phyloP scores from a whole-genome alignment of 2,888 invertebrate species.

The Drosophila mayaguana region DNA sequence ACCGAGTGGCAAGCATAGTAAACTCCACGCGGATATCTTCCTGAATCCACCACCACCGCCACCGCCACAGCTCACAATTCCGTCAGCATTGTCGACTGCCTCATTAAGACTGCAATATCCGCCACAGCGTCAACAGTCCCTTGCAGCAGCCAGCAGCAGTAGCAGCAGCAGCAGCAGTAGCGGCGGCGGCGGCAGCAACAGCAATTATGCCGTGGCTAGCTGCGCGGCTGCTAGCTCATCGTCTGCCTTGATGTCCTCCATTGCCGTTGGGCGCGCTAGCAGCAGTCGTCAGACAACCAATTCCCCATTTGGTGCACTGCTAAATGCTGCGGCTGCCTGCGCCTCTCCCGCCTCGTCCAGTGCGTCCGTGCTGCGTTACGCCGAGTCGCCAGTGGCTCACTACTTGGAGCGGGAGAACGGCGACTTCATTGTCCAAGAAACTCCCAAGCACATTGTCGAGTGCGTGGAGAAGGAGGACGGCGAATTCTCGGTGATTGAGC shows the following conservation, averaged over 20 bases:
- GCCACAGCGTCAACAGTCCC: conserved; percentile 46
- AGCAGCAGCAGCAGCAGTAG: conserved; percentile 13
- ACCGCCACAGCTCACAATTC: conserved; percentile 43
- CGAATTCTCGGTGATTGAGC: conserved; percentile 85
- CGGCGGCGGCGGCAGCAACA: conserved; percentile 5
- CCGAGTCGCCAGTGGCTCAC: conserved; percentile 84
- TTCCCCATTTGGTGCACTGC: conserved; percentile 79
- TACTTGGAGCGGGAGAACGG: conserved; percentile 85
- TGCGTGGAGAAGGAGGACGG: conserved; percentile 85
- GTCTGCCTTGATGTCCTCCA: conserved; percentile 26
- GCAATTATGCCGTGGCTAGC: conserved; percentile 14
- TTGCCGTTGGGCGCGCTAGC: conserved; percentile 20
- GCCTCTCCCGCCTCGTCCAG: conserved; percentile 76
- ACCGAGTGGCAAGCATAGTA: conserved; percentile 66
- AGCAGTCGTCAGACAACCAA: conserved; percentile 68
- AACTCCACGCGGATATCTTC: conserved; percentile 64
- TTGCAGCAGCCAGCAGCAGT: conserved; percentile 16
- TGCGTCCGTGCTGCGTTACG: conserved; percentile 83
- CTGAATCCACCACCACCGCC: conserved; percentile 72
- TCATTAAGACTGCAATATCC: conserved; percentile 47
- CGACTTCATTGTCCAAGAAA: conserved; percentile 85
- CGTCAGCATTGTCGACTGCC: conserved; percentile 26
- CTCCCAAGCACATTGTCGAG: conserved; percentile 84
- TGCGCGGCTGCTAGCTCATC: conserved; percentile 29
- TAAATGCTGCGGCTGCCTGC: conserved; percentile 67